phyloP scores from a whole-genome alignment of 2,888 invertebrate genomes.

The Anaspis maculata region DNA sequence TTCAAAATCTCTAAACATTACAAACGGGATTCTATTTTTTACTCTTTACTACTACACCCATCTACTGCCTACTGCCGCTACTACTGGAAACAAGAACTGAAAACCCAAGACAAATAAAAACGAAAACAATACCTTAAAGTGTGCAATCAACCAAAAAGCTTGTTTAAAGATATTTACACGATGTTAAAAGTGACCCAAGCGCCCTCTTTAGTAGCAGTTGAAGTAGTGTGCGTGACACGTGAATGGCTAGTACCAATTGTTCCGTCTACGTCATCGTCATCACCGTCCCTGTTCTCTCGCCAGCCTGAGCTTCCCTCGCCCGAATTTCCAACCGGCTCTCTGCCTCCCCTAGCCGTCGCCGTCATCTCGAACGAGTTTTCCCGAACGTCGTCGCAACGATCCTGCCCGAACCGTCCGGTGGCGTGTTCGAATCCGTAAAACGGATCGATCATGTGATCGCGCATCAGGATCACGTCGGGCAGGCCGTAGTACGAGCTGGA shows the following conservation, averaged over 20 bases:
- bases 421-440: no score
- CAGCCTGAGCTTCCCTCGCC: conserved; percentile 15
- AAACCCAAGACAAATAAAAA: conserved; percentile 14
- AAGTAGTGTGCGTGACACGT: no score
- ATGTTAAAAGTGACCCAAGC: conserved; percentile 44
- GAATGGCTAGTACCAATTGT: no score
- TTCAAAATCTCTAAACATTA: conserved; percentile 5
- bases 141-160: conserved; percentile 20
- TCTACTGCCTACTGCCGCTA: no score
- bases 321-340: background rate
- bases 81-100: conserved; percentile 6
- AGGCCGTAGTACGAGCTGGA: conserved; percentile 10
- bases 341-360: background rate
- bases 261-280: no score
- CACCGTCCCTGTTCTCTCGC: conserved; percentile 12
- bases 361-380: conserved; percentile 1
- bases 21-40: background rate
- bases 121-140: no score
- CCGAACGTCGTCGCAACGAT: background rate
- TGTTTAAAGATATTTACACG: conserved; percentile 38
- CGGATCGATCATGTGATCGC: no score
- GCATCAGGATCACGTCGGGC: conserved; percentile 8
- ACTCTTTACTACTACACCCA: no score
- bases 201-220: conserved; percentile 24
- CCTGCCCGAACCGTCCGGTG: no score